Percentiles rank a stretch among this genome's conserved stretches.
Conservation (phyloP, 1,140 invertebrate genomes). For the Spodoptera frugiperda region DNA sequence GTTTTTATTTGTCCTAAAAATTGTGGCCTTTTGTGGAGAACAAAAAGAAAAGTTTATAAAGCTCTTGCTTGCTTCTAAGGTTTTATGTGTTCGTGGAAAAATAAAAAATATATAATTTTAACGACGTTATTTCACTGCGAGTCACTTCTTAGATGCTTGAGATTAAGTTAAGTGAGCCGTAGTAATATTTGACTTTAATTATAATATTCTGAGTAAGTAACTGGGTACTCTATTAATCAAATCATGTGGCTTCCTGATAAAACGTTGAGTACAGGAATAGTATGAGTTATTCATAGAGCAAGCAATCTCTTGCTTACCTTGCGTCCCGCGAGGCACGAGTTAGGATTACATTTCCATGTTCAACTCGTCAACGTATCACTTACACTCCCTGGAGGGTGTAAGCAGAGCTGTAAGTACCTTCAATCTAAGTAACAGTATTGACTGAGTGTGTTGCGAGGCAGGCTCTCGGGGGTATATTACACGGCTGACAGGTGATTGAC, state of each 20-base stretch:
- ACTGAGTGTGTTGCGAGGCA: neutral
- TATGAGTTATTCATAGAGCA: no score
- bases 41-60: neutral
- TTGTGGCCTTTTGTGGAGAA: neutral
- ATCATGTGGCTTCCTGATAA: no score
- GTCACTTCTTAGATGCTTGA: no score
- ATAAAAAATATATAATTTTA: no score
- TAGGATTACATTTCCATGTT: constrained; percentile 35
- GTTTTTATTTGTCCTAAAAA: neutral
- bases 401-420: constrained; percentile 10
- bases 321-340: constrained; percentile 4
- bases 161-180: no score
- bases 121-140: no score
- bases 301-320: neutral
- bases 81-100: neutral
- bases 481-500: no score
- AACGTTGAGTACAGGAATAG: no score
- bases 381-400: constrained; percentile 9
- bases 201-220: no score
- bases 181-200: no score
- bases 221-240: no score
- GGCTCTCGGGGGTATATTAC: no score
- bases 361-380: constrained; percentile 12
- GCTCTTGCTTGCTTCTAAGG: neutral
- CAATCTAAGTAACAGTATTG: neutral